Base-by-base conservation (phyloP, 2,113 vertebrate genomes). In the Ursus arctos region DNA sequence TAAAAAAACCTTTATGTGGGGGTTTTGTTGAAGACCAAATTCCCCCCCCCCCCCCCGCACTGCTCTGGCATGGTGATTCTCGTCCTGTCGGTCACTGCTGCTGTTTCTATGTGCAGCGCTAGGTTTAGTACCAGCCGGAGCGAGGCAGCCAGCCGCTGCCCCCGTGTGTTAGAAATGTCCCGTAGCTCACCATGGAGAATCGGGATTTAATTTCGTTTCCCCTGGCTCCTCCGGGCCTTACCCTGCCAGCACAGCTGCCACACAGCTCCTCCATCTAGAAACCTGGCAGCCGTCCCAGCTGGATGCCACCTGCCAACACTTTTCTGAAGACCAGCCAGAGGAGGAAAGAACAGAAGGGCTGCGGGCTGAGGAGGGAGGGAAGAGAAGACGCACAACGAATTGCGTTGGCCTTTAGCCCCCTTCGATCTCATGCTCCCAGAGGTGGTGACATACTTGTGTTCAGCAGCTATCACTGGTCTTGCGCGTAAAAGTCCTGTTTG, bases 221-320 rank as follows among this genome's bases (percentile, higher is more conserved):
- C 72, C 86, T 65, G 55, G 83, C 72, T 94, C 76, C 82, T 92
- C 94, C 1, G 0, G 10, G 28, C 22, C 87, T 26, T 40, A 74
- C 91, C 76, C 88, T 96, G 94, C 96, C 97, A 98, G 40, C 61
- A 71, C 96, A 97, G 96, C 94, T 96, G 97, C 90, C 79, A 69
- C 47, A n/a, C n/a, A 40, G 49, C 83, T 74, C 79, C 83, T 90
- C 85, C 53, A 28, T 85, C 95, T 74, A 74, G 82, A 97, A 95
- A 92, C 40, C 94, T 97, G 97, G 98, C 97, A 53, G 61, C 47
- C 3, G 0, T 83, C 97, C 98, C 83, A 91, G 86, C 57, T 92
- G 79, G 83, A 51, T 93, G 88, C 85, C 95, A 95, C 85, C 95
- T 98, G 97, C 96, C 97, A 97, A 84, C 67, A 84, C 51, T 92